Conservation (phyloP, 2,797 vertebrate genomes). For the Syngnathus rostellatus region DNA sequence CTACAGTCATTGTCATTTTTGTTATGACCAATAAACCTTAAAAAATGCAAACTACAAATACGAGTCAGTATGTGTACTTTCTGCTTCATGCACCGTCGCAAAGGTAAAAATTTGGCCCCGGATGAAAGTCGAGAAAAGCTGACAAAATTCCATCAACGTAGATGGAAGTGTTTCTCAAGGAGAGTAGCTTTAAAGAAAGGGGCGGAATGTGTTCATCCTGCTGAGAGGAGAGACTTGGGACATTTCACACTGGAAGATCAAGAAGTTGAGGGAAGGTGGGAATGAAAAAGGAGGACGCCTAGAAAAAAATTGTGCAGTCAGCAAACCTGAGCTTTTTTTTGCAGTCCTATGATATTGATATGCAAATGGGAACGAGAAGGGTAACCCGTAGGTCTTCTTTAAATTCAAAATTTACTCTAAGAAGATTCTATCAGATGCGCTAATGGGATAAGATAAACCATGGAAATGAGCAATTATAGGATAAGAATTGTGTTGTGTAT, state of each 20-base stretch:
- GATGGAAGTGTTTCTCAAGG: conserved; percentile 13
- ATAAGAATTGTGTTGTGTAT: not conserved
- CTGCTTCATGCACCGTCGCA: not conserved
- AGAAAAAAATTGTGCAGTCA: not conserved
- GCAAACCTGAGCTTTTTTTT: not conserved
- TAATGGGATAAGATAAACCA: not conserved
- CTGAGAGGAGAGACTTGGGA: conserved; percentile 21
- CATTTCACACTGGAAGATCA: conserved; percentile 16
- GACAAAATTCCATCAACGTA: conserved; percentile 26
- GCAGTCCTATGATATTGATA: not conserved
- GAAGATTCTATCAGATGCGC: not conserved
- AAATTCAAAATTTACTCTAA: not conserved
- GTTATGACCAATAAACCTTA: not conserved
- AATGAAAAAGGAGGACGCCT: not conserved
- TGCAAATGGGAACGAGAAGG: not conserved
- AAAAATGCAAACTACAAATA: not conserved
- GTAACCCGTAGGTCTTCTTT: not conserved
- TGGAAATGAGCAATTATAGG: not conserved
- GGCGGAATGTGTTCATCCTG: conserved; percentile 16
- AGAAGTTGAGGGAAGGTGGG: conserved; percentile 14
- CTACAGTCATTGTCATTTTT: not conserved
- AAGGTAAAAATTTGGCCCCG: not conserved
- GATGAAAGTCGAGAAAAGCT: conserved; percentile 9
- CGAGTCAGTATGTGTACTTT: not conserved
- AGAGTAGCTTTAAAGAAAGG: conserved; percentile 4